These are phyloP conservation scores for Pyrgilauda ruficollis DNA, from an alignment of 2,113 vertebrate genomes.

Conservation along the genomic window DNA sequence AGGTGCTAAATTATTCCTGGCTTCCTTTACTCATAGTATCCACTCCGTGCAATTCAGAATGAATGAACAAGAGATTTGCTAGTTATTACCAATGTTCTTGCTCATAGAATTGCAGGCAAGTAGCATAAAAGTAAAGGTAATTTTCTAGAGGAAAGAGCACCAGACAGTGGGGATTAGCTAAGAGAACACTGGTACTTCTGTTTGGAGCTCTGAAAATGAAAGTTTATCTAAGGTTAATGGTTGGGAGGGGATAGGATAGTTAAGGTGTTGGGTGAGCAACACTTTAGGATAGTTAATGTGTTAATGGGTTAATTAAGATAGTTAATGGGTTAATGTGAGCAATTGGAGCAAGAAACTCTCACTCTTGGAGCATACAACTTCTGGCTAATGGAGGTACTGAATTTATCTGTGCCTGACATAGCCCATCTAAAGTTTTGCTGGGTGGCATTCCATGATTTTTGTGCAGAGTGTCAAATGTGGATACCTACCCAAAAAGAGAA, in stretches of 20 bases:
- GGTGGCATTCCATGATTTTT: not conserved
- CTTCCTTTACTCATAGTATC: not conserved
- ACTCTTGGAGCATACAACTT: not conserved
- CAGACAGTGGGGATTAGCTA: not conserved
- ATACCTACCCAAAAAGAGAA: not conserved
- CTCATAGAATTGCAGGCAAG: not conserved
- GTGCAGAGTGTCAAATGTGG: not conserved
- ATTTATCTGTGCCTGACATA: not conserved
- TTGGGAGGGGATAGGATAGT: not conserved
- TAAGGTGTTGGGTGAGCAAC: not conserved
- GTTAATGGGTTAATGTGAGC: too few species aligned
- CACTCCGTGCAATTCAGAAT: not conserved
- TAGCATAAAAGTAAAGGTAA: not conserved
- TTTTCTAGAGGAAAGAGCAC: not conserved
- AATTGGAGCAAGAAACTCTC: not conserved
- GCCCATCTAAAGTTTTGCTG: not conserved
- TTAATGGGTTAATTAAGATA: too few species aligned
- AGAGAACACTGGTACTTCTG: not conserved
- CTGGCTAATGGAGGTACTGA: not conserved
- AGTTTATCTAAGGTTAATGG: not conserved
- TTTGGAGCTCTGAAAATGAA: not conserved
- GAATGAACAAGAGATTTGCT: constrained; percentile 34
- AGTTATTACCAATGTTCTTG: not conserved
- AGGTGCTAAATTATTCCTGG: constrained; percentile 46
- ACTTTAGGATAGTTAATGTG: too few species aligned